These are phyloP conservation scores for Pseudochaenichthys georgianus DNA, from an alignment of 2,797 vertebrate species.

Conservation along the genomic window DNA sequence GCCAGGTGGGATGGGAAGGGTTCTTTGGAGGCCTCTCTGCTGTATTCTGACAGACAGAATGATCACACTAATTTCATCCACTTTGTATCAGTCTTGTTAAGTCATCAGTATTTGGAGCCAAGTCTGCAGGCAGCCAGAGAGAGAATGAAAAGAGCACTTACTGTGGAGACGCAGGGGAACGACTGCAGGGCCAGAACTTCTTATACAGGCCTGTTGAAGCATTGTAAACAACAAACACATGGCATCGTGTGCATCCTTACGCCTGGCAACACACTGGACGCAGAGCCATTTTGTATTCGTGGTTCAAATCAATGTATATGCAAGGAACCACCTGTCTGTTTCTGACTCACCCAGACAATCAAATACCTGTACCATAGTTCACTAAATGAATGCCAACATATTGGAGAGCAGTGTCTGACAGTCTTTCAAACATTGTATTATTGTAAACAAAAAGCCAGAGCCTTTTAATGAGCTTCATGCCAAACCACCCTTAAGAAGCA, in stretches of 20 bases:
- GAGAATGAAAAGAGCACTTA: conserved; percentile 32
- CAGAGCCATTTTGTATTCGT: background rate
- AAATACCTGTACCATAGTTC: background rate
- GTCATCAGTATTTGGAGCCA: conserved; percentile 48
- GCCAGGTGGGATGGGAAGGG: background rate
- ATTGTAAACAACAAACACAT: background rate
- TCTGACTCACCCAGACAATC: background rate
- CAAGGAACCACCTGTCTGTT: background rate
- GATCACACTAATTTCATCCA: conserved; percentile 31
- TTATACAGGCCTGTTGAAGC: background rate
- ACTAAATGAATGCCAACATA: too few relatives aligned
- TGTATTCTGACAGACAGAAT: background rate
- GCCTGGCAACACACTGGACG: background rate
- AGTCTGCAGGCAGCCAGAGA: conserved; percentile 28
- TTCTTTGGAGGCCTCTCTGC: background rate
- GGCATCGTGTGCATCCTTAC: background rate
- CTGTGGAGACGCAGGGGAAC: conserved; percentile 1
- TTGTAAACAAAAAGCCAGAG: background rate
- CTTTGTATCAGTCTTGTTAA: conserved; percentile 32
- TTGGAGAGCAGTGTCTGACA: too few relatives aligned
- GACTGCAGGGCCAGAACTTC: background rate
- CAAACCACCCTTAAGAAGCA: conserved; percentile 2
- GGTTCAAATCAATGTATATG: background rate
- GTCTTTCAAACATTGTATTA: too few relatives aligned
- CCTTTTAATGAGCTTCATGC: background rate